Evolutionary conservation across 2,888 invertebrate species (phyloP).

Genomic region (Drosophila merina): DNA sequence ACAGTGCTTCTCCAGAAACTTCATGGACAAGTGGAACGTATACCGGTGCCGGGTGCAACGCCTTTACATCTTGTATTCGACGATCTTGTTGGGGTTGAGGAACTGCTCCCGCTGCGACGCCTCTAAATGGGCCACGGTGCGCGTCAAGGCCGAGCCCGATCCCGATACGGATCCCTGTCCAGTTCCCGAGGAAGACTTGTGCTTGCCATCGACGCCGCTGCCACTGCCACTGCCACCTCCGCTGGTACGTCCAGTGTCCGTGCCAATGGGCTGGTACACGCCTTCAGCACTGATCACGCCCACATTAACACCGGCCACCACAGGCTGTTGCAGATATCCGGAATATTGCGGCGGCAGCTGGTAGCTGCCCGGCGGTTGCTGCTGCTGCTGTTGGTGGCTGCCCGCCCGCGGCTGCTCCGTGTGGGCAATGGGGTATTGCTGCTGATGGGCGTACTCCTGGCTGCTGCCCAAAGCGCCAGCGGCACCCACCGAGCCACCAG

Average conservation of each 20-base stretch:
- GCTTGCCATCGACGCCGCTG: constrained; percentile 50
- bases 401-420: constrained; percentile 77
- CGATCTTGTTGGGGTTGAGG: constrained; percentile 84
- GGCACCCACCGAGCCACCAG: constrained; percentile 50
- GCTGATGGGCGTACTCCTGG: constrained; percentile 82
- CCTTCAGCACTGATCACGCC: constrained; percentile 81
- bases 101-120: constrained; percentile 84
- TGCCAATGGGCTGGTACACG: constrained; percentile 77
- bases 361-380: constrained; percentile 74
- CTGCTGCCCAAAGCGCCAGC: constrained; percentile 77
- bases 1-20: constrained; percentile 82
- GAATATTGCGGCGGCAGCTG: constrained; percentile 81
- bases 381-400: constrained; percentile 62
- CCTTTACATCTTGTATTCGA: constrained; percentile 84
- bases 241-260: constrained; percentile 64
- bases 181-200: constrained; percentile 58
- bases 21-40: constrained; percentile 83
- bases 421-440: constrained; percentile 81
- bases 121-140: constrained; percentile 83
- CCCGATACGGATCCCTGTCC: constrained; percentile 48
- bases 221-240: constrained; percentile 52
- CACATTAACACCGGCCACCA: constrained; percentile 82
- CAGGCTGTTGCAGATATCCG: constrained; percentile 81
- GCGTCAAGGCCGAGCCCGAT: constrained; percentile 78
- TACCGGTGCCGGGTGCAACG: constrained; percentile 83